Evolutionary conservation across 2,797 vertebrate species (phyloP), one percentile per base, ranked within the genome.

Genomic region (Myotis planiceps): DNA sequence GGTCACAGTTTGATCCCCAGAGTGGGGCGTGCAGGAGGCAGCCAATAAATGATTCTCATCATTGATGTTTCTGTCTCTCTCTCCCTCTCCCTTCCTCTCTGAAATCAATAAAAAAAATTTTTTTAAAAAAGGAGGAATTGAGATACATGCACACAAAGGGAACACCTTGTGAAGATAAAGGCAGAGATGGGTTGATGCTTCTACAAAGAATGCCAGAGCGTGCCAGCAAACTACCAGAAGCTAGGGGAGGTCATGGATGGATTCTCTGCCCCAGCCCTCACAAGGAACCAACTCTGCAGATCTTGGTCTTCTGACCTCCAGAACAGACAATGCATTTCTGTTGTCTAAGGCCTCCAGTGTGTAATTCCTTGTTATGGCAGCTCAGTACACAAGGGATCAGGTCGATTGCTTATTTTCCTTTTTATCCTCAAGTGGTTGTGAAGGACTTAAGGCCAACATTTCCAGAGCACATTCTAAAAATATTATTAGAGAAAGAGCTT

Each of bases 381-480:
- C 63, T n/a, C 25, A 51, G 39, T 14, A 51, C 23, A 53, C 21
- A 55, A 23, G 1, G 34, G 3, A 4, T 34, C 34, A 12, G 23
- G 37, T 16, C 42, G 19, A 37, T 80, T 32, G 18, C 71, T 58
- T 49, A 25, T 68, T 32, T 13, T n/a, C 16, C 3, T 25, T 32
- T 32, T 25, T 4, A 19, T 7, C 8, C 79, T 79, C 65, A 74
- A 74, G 47, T 75, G 83, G 13, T 32, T 84, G 18, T 91, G 47
- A 92, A 84, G 55, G 45, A 85, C 27, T 47, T 75, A 39, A 58
- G 9, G 55, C 39, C 65, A 80, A 51, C 3, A 47, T 72, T 78
- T 92, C 51, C 23, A 72, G 69, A 66, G 69, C n/a, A 55, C 3
- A 10, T 72, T 86, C 58, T 69, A 8, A 79, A 84, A 69, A 29